These are phyloP conservation scores for Plutella xylostella DNA, from an alignment of 2,888 invertebrate genomes.

Conservation along the genomic window DNA sequence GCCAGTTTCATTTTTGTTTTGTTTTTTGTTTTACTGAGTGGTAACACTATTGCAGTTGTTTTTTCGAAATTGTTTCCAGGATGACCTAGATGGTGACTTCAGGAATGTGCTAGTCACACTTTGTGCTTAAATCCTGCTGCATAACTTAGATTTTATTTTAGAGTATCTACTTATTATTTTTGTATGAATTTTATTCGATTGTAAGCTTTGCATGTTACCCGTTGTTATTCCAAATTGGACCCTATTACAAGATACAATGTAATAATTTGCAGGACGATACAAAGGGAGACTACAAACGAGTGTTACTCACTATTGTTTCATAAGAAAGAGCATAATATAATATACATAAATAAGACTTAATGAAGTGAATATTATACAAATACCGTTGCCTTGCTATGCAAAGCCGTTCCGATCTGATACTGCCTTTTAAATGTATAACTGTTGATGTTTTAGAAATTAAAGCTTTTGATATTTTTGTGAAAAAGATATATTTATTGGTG, in stretches of 20 bases:
- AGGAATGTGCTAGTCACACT: constrained; percentile 73
- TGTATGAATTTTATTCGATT: constrained; percentile 27
- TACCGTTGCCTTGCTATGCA: constrained; percentile 15
- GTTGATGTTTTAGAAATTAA: constrained; percentile 47
- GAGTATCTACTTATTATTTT: constrained; percentile 34
- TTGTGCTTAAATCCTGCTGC: constrained; percentile 59
- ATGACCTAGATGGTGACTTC: constrained; percentile 77
- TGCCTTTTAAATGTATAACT: constrained; percentile 61
- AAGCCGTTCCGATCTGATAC: constrained; percentile 39
- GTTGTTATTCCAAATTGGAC: constrained; percentile 27
- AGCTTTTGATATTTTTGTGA: constrained; percentile 65
- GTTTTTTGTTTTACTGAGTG: too few species aligned
- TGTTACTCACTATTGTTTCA: constrained; percentile 70
- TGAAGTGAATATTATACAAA: too few species aligned
- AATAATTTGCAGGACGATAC: constrained; percentile 75
- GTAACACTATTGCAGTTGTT: constrained; percentile 31
- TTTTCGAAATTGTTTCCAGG: constrained; percentile 68
- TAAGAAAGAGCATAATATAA: constrained; percentile 44
- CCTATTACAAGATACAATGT: constrained; percentile 37
- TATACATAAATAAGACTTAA: constrained; percentile 29
- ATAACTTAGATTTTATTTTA: constrained; percentile 25
- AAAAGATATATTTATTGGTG: constrained; percentile 68
- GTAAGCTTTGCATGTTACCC: constrained; percentile 39
- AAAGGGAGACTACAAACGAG: constrained; percentile 77
- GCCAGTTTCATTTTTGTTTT: constrained; percentile 40